phyloP scores from a whole-genome alignment of 1,140 invertebrate genomes.

The Patella vulgata region DNA sequence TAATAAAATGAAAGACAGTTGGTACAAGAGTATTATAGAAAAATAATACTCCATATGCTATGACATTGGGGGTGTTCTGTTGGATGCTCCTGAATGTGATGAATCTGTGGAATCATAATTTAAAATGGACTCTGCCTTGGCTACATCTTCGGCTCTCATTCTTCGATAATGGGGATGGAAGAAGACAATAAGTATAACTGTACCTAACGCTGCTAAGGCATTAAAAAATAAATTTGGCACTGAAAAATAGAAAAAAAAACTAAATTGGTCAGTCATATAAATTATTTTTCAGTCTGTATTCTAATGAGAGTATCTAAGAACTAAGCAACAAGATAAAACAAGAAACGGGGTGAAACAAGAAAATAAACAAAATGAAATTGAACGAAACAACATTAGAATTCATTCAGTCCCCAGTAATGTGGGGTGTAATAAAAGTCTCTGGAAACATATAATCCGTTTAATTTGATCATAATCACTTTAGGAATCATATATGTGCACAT shows the following conservation, averaged over 20 bases:
- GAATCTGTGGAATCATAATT: not conserved
- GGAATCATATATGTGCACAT: too few species aligned
- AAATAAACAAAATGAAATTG: too few species aligned
- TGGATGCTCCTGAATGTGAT: too few species aligned
- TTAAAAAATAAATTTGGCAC: constrained; percentile 42
- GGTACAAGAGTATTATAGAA: too few species aligned
- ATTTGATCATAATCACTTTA: too few species aligned
- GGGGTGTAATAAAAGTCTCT: too few species aligned
- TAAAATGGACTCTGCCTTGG: constrained; percentile 13
- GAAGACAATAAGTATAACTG: constrained; percentile 45
- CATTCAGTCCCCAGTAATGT: too few species aligned
- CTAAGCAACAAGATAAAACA: not conserved
- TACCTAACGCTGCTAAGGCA: constrained; percentile 32
- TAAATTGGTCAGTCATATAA: constrained; percentile 12
- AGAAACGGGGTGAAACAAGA: not conserved
- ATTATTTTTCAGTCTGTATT: not conserved
- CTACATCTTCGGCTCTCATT: constrained; percentile 47
- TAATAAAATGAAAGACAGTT: too few species aligned
- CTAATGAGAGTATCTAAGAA: constrained; percentile 1
- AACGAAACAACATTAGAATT: too few species aligned
- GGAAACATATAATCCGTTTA: too few species aligned
- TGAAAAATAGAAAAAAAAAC: constrained; percentile 33
- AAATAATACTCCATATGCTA: too few species aligned
- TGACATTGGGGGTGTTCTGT: too few species aligned
- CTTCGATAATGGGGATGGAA: constrained; percentile 57